Conservation (phyloP, 2,113 vertebrate species). For the mouse (Mus musculus) region DNA sequence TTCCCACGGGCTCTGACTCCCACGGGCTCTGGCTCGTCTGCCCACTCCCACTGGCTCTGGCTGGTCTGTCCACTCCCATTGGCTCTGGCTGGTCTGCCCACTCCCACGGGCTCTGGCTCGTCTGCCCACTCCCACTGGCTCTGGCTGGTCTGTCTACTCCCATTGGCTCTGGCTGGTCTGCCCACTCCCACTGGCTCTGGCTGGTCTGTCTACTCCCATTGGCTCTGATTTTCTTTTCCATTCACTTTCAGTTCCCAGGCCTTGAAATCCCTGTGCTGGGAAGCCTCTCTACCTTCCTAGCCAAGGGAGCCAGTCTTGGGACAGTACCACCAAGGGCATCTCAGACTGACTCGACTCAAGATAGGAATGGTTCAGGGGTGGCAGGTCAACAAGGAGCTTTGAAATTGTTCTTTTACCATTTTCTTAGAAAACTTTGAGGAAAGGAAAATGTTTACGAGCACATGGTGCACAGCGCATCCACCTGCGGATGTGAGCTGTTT, state of each 20-base stretch:
- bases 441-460: not conserved
- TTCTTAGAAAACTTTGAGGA: constrained; percentile 5
- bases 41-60: too few relatives aligned
- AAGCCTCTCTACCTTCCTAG: not conserved
- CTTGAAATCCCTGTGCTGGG: not conserved
- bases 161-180: not conserved
- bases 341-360: not conserved
- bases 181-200: too few relatives aligned
- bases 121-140: too few relatives aligned
- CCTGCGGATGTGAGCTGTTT: not conserved
- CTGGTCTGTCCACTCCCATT: too few relatives aligned
- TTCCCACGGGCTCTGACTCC: too few relatives aligned
- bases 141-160: not conserved
- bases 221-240: not conserved
- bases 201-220: not conserved
- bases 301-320: not conserved
- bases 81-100: too few relatives aligned
- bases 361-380: not conserved
- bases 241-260: not conserved
- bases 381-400: not conserved
- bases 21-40: too few relatives aligned
- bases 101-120: too few relatives aligned
- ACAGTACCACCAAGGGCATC: fast-evolving
- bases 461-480: too few relatives aligned
- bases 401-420: not conserved